Evolutionary conservation across 2,888 invertebrate species (phyloP), one percentile per base, ranked within the genome.

Genomic region (Machimus atricapillus): DNA sequence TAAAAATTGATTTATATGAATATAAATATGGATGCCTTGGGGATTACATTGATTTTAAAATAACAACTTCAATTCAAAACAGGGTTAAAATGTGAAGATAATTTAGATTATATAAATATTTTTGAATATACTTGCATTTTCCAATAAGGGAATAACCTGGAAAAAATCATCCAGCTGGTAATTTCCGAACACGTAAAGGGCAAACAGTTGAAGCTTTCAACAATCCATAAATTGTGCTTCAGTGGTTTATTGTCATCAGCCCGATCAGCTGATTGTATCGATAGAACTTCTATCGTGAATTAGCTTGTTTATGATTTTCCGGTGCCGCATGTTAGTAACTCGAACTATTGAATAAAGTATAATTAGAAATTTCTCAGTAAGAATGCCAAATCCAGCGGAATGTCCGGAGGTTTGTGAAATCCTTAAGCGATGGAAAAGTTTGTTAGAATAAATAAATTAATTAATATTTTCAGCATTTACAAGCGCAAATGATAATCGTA

Each of bases 401-500:
- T 88, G 89, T 78, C 88, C 89, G 1, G 88, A 89, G 87, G 89
- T 89, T 87, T 16, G 16, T 14, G 73, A 34, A 34, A 14, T n/a
- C 1, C 40, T 23, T 52, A 2, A 16, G 5, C 6, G 7, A 0
- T n/a, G 52, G n/a, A 52, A 7, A 52, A n/a, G 7, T 5, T n/a
- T 7, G 0, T 52, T 52, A 52, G 16, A 52, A n/a, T n/a, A 34
- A 34, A 34, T 34, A 34, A 34, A 34, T 85, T 7, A 73, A 23
- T 23, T 1, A 73, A 74, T 81, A 9, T 12, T 94, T 94, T 88
- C 92, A 95, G 93, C 95, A 95, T 91, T 94, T 96, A 89, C 96
- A 96, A 90, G 95, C 97, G 0, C 96, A 96, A 90, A 95, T 96
- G 88, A 96, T 97, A 73, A 96, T 99, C 87, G 96, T 98, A n/a